phyloP scores from a whole-genome alignment of 1,140 invertebrate species.

The Teleopsis dalmanni region DNA sequence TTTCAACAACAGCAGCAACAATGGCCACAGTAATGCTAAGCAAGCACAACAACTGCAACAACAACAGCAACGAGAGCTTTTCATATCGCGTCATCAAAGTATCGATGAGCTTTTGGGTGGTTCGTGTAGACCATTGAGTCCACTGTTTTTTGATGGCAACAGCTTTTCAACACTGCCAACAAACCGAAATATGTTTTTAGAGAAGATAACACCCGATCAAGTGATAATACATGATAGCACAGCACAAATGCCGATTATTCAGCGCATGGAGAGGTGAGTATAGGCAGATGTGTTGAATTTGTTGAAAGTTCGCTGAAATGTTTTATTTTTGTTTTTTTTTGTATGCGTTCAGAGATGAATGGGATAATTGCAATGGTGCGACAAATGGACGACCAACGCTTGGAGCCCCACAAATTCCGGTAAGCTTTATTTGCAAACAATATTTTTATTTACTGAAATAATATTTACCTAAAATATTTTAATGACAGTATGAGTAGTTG shows the following conservation, averaged over 20 bases:
- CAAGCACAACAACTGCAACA: slow-evolving; percentile 33
- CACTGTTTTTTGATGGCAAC: slow-evolving; percentile 44
- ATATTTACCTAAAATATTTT: too few species aligned
- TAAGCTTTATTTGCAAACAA: too few species aligned
- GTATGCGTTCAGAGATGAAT: slow-evolving; percentile 3
- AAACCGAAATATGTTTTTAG: slow-evolving; percentile 35
- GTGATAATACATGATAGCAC: slow-evolving; percentile 72
- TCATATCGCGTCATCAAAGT: slow-evolving; percentile 71
- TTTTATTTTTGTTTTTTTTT: not conserved
- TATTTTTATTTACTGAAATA: too few species aligned
- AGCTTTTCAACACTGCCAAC: slow-evolving; percentile 12
- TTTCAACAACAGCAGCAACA: slow-evolving; percentile 30
- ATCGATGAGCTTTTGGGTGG: slow-evolving; percentile 74
- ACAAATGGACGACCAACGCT: too few species aligned
- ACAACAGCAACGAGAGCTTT: slow-evolving; percentile 42
- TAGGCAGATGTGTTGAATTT: not conserved
- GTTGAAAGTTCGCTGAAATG: not conserved
- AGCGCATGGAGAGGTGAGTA: slow-evolving; percentile 46
- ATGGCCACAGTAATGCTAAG: slow-evolving; percentile 21
- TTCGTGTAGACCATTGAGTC: slow-evolving; percentile 54
- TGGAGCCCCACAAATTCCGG: too few species aligned
- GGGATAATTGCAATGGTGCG: slow-evolving; percentile 3
- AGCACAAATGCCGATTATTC: slow-evolving; percentile 59
- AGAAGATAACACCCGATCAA: slow-evolving; percentile 51
- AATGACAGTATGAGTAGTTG: too few species aligned